phyloP scores from a whole-genome alignment of 23 tunicate genomes.

The Trididemnum clinides region DNA sequence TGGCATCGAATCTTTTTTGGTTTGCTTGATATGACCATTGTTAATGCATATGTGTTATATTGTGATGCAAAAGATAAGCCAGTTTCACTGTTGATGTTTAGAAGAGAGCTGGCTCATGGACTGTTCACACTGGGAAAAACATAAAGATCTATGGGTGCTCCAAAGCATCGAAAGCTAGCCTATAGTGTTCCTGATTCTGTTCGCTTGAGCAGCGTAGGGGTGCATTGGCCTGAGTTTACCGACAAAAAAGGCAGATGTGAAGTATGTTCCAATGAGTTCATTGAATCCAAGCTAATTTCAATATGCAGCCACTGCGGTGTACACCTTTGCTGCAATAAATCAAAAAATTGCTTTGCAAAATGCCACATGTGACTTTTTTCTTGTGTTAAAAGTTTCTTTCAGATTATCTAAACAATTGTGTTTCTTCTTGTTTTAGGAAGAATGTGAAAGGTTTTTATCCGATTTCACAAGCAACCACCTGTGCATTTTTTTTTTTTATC shows the following conservation, averaged over 20 bases:
- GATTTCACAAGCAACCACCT: no score
- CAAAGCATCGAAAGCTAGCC: neutral
- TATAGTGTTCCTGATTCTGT: neutral
- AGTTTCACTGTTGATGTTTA: neutral
- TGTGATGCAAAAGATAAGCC: no score
- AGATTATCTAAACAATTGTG: no score
- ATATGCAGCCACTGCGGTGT: constrained; percentile 11
- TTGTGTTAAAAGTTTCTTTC: no score
- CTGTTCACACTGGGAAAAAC: constrained; percentile 14
- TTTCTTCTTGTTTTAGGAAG: no score
- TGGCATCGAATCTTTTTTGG: constrained; percentile 33
- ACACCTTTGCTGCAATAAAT: neutral
- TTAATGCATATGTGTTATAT: constrained; percentile 1
- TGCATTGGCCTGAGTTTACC: constrained; percentile 8
- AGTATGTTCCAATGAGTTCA: neutral
- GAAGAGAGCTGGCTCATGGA: constrained; percentile 1
- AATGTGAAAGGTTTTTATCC: no score
- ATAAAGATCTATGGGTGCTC: neutral
- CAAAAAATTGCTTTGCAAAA: neutral
- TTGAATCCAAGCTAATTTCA: neutral
- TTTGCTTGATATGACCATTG: constrained; percentile 4
- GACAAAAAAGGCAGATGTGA: neutral
- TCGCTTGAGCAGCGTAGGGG: neutral
- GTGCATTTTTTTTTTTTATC: no score
- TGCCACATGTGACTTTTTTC: neutral